phyloP scores from a whole-genome alignment of 1,140 invertebrate species.

The Drosophila nigrodunni region DNA sequence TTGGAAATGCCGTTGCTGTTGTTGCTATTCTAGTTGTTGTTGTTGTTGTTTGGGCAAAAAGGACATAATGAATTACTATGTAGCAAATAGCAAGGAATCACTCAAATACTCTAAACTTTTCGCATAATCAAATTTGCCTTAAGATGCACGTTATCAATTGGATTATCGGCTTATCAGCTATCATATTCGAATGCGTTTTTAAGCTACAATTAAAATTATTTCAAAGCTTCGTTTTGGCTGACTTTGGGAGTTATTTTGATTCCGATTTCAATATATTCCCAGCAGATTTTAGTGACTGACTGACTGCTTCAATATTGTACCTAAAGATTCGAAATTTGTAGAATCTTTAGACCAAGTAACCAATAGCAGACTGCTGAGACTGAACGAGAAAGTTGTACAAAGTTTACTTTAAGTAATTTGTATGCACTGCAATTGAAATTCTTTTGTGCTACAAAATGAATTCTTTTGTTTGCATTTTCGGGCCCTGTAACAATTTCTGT shows the following conservation, averaged over 20 bases:
- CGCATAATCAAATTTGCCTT: conserved; percentile 62
- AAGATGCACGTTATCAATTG: conserved; percentile 14
- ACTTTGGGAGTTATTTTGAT: too few species aligned
- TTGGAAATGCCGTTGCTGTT: conserved; percentile 53
- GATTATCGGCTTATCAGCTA: conserved; percentile 24
- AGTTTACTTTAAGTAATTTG: conserved; percentile 78
- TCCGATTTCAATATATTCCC: too few species aligned
- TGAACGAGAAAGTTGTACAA: conserved; percentile 55
- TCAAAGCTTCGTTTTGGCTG: too few species aligned
- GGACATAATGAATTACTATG: conserved; percentile 72
- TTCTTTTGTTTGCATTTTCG: conserved; percentile 70
- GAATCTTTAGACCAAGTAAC: too few species aligned
- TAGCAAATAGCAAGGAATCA: conserved; percentile 49
- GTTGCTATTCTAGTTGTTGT: neutral
- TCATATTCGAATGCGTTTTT: conserved; percentile 45
- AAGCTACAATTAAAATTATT: neutral
- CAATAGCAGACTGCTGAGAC: too few species aligned
- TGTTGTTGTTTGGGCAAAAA: conserved; percentile 12
- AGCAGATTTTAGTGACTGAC: too few species aligned
- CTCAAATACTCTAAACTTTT: conserved; percentile 55
- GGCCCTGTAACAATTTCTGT: conserved; percentile 16
- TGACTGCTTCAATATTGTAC: too few species aligned
- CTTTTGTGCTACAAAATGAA: conserved; percentile 71
- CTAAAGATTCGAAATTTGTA: too few species aligned
- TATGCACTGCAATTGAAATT: conserved; percentile 78